Evolutionary conservation across 1,140 invertebrate genomes (phyloP).

Genomic region (Polyergus mexicanus): DNA sequence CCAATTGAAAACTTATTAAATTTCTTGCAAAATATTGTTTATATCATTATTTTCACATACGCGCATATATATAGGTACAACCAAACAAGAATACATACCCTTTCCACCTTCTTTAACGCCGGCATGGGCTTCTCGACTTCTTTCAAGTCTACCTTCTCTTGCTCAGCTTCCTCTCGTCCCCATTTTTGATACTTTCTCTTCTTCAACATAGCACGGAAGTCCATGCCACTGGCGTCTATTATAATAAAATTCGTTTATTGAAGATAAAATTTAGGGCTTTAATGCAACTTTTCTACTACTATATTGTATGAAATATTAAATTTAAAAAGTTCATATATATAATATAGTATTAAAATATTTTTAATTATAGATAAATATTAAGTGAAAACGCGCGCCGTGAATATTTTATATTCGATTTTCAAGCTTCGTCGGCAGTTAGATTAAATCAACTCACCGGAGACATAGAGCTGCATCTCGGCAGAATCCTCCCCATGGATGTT

Average conservation of each 20-base stretch:
- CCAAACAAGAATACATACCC: conserved; percentile 88
- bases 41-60: not conserved
- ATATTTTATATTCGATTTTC: not conserved
- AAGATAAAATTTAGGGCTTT: not conserved
- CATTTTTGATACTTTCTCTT: conserved; percentile 98
- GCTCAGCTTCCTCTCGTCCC: conserved; percentile 95
- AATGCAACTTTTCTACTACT: not conserved
- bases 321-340: not conserved
- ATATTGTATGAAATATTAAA: not conserved
- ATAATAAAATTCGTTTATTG: conserved; percentile 29
- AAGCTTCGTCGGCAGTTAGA: not conserved
- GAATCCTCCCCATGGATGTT: conserved; percentile 98
- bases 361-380: not conserved
- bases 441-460: conserved; percentile 92
- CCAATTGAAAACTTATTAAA: conserved; percentile 4
- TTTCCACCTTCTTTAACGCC: conserved; percentile 96
- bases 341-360: not conserved
- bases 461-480: conserved; percentile 97
- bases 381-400: not conserved
- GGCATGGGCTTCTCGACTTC: conserved; percentile 95
- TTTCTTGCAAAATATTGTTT: not conserved
- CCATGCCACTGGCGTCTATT: conserved; percentile 97
- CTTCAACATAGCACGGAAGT: conserved; percentile 99
- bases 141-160: conserved; percentile 97
- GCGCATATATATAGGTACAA: not conserved